phyloP scores from a whole-genome alignment of 2,888 invertebrate genomes.

The Allophyes oxyacanthae region DNA sequence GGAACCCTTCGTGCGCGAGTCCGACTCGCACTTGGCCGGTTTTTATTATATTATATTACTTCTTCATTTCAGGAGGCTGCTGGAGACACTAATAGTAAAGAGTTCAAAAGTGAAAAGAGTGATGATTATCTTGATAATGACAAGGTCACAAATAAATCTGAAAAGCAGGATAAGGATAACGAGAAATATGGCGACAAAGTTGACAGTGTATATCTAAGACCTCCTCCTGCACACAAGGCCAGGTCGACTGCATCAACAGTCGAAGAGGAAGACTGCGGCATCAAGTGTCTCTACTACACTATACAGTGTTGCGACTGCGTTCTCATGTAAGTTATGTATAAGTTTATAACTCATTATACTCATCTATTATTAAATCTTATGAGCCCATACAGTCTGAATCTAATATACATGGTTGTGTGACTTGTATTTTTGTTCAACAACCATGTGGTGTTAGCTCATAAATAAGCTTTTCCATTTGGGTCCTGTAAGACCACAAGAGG shows the following conservation, averaged over 20 bases:
- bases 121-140: slow-evolving; percentile 71
- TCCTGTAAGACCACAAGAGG: too few species aligned
- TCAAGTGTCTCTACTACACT: slow-evolving; percentile 90
- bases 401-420: slow-evolving; percentile 20
- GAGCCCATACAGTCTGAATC: slow-evolving; percentile 16
- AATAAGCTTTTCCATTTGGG: slow-evolving; percentile 17
- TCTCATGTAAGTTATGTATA: slow-evolving; percentile 71
- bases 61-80: slow-evolving; percentile 70
- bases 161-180: slow-evolving; percentile 58
- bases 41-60: too few species aligned
- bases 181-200: slow-evolving; percentile 75
- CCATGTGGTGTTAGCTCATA: slow-evolving; percentile 5
- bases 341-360: slow-evolving; percentile 26
- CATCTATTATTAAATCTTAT: slow-evolving; percentile 21
- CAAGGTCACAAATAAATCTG: slow-evolving; percentile 58
- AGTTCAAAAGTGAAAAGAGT: slow-evolving; percentile 57
- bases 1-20: too few species aligned
- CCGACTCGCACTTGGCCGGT: too few species aligned
- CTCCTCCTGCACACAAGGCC: slow-evolving; percentile 70
- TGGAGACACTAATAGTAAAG: slow-evolving; percentile 70
- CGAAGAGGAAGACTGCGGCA: slow-evolving; percentile 89
- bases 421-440: slow-evolving; percentile 14
- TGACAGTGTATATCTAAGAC: slow-evolving; percentile 76
- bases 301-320: slow-evolving; percentile 91
- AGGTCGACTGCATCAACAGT: slow-evolving; percentile 67